Percentiles rank a stretch among this genome's conserved stretches.
phyloP scores from a whole-genome alignment of 2,888 invertebrate genomes.

The Diloba caeruleocephala region DNA sequence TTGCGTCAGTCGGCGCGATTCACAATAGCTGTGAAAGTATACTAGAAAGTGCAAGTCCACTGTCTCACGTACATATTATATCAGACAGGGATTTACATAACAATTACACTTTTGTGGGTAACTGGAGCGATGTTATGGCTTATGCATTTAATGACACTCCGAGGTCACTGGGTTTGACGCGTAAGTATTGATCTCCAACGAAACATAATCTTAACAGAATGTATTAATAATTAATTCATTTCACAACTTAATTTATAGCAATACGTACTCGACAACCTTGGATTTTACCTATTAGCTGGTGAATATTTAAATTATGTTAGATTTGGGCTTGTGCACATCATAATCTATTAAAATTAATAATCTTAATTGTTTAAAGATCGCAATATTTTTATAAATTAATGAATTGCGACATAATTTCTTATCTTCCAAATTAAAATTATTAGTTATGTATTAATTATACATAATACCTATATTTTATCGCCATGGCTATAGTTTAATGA shows the following conservation, averaged over 20 bases:
- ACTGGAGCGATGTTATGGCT: conserved; percentile 79
- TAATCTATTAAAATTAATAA: background rate
- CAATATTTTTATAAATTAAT: background rate
- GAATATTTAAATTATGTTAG: conserved; percentile 36
- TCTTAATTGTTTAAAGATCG: too few relatives aligned
- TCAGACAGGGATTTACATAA: conserved; percentile 85
- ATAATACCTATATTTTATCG: too few relatives aligned
- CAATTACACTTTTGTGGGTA: conserved; percentile 82
- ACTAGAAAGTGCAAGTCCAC: conserved; percentile 86
- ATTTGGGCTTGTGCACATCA: conserved; percentile 4
- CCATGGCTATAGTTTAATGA: background rate
- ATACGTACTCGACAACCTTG: conserved; percentile 37
- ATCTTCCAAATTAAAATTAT: too few relatives aligned
- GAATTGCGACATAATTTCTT: too few relatives aligned
- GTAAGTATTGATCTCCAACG: conserved; percentile 3
- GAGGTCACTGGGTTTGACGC: conserved; percentile 33
- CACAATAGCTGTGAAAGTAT: conserved; percentile 87
- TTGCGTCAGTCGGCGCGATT: conserved; percentile 72
- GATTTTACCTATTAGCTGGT: conserved; percentile 15
- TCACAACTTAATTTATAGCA: conserved; percentile 42
- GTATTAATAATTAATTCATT: conserved; percentile 47
- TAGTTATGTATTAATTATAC: too few relatives aligned
- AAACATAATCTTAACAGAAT: conserved; percentile 16
- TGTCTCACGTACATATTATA: conserved; percentile 85
- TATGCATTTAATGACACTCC: conserved; percentile 15